Base-by-base conservation (phyloP, 2,888 invertebrate species). In the Lithosia quadra region DNA sequence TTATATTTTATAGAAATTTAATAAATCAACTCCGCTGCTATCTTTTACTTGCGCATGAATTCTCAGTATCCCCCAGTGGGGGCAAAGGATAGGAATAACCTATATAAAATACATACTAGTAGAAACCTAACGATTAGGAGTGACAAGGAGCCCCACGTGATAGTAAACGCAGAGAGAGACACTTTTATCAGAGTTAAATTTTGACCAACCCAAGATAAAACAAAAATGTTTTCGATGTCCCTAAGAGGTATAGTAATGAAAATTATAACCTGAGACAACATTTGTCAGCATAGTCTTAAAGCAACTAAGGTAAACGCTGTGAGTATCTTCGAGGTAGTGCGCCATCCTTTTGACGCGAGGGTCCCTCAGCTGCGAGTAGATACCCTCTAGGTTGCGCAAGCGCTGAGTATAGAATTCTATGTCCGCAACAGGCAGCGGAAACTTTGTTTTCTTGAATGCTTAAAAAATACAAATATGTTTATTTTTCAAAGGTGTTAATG, bases 301-400 rank as follows among this genome's bases (percentile, higher is more conserved):
- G 70, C 97, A 96, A 43, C 95, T 95, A 72, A 97, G 96, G 86
- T 98, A 99, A 10, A 97, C 97, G 75, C 98, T 99, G 33, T 96
- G 95, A 0, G 97, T 97, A 76, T 96, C 92, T 88, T 98, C 98
- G 64, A 98, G 89, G 65, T 98, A 96, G 71, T 96, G 96, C 0
- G 97, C 98, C 96, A 99, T 98, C 72, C 97, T 97, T 84, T 97
- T 97, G 0, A 98, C 97, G 81, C 98, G 95, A 11, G 96, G 96
- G 85, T 98, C 97, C n/a, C 96, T 95, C 77, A 99, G 93, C 89
- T 99, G 99, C 55, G 97, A 97, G 84, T 98, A 98, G 68, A 99
- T 97, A 56, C 97, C 97, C 86, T 98, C 98, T 13, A 99, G 92
- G 87, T 99, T 99, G 74, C 96, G 96, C 15, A 97, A 92, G 22